Evolutionary conservation across 2,888 invertebrate genomes (phyloP).

Genomic region (Campaea margaritaria): DNA sequence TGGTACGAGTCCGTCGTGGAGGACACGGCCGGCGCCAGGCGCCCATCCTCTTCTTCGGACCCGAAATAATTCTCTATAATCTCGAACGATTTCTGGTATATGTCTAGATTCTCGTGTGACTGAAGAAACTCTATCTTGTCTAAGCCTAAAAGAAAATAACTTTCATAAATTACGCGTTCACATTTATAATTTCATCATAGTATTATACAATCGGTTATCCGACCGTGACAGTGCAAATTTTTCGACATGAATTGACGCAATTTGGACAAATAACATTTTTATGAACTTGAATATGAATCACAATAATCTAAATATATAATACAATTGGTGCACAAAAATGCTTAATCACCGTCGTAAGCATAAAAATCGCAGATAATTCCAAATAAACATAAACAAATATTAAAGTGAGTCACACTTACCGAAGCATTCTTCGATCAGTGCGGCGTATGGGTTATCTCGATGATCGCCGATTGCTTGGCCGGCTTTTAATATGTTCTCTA

Average conservation of each 20-base stretch:
- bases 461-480: conserved; percentile 94
- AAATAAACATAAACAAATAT: not conserved
- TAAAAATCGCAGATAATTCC: not conserved
- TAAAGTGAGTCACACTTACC: conserved; percentile 84
- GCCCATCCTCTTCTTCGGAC: conserved; percentile 94
- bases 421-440: conserved; percentile 97
- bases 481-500: conserved; percentile 96
- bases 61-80: conserved; percentile 98
- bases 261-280: not conserved
- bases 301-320: not conserved
- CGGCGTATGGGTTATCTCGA: conserved; percentile 95
- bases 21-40: conserved; percentile 91
- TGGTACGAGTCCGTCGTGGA: conserved; percentile 90
- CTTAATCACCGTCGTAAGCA: too few relatives aligned
- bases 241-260: not conserved
- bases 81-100: conserved; percentile 98
- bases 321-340: not conserved
- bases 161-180: not conserved
- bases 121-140: conserved; percentile 99
- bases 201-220: too few relatives aligned
- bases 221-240: not conserved
- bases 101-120: conserved; percentile 98
- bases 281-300: not conserved
- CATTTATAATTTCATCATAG: too few relatives aligned
- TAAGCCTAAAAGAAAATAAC: conserved; percentile 87